Base-by-base conservation (phyloP, 2,113 vertebrate species). In the Melanerpes formicivorus region DNA sequence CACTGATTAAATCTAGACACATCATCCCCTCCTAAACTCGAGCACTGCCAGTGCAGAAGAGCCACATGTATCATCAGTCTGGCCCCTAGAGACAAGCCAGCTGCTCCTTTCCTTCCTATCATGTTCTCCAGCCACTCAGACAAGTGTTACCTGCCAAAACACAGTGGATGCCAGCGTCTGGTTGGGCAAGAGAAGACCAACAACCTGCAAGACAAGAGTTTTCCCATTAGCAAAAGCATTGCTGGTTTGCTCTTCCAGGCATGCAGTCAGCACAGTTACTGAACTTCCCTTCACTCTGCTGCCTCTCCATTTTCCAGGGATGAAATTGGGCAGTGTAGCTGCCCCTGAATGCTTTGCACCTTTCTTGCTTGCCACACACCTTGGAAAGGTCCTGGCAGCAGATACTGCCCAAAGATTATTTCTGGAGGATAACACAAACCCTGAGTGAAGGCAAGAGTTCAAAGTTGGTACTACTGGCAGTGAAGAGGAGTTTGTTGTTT, bases 161-260 rank as follows among this genome's bases (percentile, higher is more conserved):
- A 99, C 89, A 4, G 98, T 99, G 58, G 99, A 99, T 5, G 95
- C 93, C 95, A 99, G 75, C 0, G 99, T 99, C 97, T 99, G 99
- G 96, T 98, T 98, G 78, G 99, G 99, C 91, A 99, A 96, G n/a
- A 99, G 98, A 48, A 99, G 98, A 84, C 99, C 99, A 14, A 99
- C 98, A 27, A 99, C 98, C 99, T 99, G 79, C 11, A 88, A 95
- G 93, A 96, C 86, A 95, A 84, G 94, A 55, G 54, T 42, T 66
- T 66, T 4, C 40, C 64, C 21, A 2, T 76, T 21, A 87, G 54
- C 3, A 18, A 73, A 46, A 1, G 8, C 23, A 15, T 14, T 9
- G 5, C 14, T 21, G 21, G 2, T 52, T 65, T 44, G 80, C 17
- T 78, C 9, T 60, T 22, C 65, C 34, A 29, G 22, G n/a, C 60